Conservation (phyloP, 2,888 invertebrate species). For the Protodeltote pygarga region DNA sequence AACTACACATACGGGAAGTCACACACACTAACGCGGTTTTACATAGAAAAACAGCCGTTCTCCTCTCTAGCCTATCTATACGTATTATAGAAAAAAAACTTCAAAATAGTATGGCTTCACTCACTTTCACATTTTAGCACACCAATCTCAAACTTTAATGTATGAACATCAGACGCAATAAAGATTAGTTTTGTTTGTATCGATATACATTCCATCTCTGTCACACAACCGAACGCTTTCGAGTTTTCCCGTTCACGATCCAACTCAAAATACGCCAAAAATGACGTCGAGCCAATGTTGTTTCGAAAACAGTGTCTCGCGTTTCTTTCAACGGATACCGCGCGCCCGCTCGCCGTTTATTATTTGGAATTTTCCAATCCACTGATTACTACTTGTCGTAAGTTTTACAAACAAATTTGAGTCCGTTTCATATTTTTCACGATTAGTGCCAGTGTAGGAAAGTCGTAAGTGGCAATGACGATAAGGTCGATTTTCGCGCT, state of each 20-base stretch:
- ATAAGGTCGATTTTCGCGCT: conserved; percentile 70
- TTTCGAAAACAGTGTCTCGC: conserved; percentile 86
- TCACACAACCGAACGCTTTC: conserved; percentile 83
- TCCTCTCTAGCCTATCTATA: conserved; percentile 74
- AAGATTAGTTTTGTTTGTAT: conserved; percentile 73
- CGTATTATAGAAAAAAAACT: conserved; percentile 80
- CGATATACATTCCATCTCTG: conserved; percentile 63
- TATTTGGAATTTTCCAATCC: conserved; percentile 89
- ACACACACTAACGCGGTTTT: conserved; percentile 73
- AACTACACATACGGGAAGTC: conserved; percentile 81
- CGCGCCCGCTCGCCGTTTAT: conserved; percentile 76
- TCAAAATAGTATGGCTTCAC: conserved; percentile 84
- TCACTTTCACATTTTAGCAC: conserved; percentile 65
- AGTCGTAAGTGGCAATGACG: conserved; percentile 72
- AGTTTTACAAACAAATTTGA: conserved; percentile 84
- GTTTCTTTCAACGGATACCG: conserved; percentile 78
- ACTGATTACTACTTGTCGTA: conserved; percentile 81
- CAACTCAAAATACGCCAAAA: conserved; percentile 88
- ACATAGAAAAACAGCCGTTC: conserved; percentile 84
- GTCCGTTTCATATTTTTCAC: conserved; percentile 83
- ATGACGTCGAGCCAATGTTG: conserved; percentile 83
- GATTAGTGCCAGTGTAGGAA: conserved; percentile 81
- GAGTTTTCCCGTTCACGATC: conserved; percentile 85
- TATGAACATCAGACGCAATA: conserved; percentile 65
- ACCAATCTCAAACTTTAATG: conserved; percentile 69